These are phyloP conservation scores for Heteromormyrus szaboi DNA, from an alignment of 2,797 vertebrate genomes.

Conservation along the genomic window DNA sequence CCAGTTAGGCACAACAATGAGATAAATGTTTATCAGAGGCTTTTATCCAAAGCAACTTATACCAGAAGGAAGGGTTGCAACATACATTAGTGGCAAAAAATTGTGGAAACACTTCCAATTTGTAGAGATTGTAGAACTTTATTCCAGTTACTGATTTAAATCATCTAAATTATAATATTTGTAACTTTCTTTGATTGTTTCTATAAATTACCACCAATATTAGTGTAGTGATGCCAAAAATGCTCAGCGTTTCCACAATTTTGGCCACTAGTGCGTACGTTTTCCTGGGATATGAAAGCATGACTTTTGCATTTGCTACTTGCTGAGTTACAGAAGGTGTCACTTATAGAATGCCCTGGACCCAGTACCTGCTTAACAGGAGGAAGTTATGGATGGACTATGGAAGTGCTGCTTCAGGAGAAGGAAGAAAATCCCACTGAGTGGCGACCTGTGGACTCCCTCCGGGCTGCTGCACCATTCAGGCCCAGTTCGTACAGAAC, in stretches of 20 bases:
- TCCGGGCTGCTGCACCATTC: not conserved
- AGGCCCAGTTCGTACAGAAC: not conserved
- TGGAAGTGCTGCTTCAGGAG: not conserved
- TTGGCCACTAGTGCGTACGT: not conserved
- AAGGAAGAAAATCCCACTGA: not conserved
- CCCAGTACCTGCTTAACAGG: not conserved
- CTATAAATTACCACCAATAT: not conserved
- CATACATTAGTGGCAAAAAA: not conserved
- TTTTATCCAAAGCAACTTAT: not conserved
- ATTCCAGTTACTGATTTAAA: not conserved
- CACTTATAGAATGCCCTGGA: not conserved
- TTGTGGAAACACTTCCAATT: not conserved
- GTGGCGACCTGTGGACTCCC: not conserved
- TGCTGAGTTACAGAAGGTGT: not conserved
- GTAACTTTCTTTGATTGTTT: not conserved
- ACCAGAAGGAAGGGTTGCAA: not conserved
- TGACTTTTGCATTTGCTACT: not conserved
- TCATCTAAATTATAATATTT: not conserved
- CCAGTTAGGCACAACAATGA: not conserved
- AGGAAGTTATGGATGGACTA: not conserved
- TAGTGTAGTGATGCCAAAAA: not conserved
- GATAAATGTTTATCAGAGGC: not conserved
- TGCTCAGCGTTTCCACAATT: not conserved
- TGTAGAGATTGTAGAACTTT: not conserved
- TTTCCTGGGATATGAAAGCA: not conserved